Evolutionary conservation across 2,113 vertebrate genomes (phyloP).

Genomic region (Herpetotheres cachinnans): DNA sequence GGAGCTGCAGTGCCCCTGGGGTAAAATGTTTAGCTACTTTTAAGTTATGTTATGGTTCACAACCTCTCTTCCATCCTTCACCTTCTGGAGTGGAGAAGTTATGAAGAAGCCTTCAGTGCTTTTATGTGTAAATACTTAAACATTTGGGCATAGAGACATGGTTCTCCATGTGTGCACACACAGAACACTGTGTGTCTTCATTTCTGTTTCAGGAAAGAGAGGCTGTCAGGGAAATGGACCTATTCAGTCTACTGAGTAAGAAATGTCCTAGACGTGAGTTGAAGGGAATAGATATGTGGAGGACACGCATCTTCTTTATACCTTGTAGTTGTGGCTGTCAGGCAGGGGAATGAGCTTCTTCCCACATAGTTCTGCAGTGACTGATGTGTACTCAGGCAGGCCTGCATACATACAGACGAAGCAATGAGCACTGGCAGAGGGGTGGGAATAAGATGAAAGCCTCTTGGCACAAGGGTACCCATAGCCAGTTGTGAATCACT

Average conservation of each 20-base stretch:
- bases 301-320: neutral
- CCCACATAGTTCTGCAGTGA: neutral
- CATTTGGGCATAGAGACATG: accelerated
- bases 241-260: neutral
- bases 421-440: neutral
- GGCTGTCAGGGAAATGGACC: neutral
- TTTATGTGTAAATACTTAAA: neutral
- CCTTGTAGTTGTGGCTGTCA: neutral
- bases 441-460: neutral
- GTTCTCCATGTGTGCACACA: neutral
- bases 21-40: neutral
- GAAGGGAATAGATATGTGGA: neutral
- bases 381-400: neutral
- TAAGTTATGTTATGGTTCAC: neutral
- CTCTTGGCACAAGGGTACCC: neutral
- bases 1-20: neutral
- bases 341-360: neutral
- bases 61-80: neutral
- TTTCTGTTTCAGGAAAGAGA: neutral
- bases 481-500: neutral
- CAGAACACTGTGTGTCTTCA: neutral
- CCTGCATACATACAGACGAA: neutral
- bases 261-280: neutral
- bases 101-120: neutral
- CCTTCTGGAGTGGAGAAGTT: neutral